Base-by-base conservation (phyloP, 2,797 vertebrate species). In the Hydrophis major region DNA sequence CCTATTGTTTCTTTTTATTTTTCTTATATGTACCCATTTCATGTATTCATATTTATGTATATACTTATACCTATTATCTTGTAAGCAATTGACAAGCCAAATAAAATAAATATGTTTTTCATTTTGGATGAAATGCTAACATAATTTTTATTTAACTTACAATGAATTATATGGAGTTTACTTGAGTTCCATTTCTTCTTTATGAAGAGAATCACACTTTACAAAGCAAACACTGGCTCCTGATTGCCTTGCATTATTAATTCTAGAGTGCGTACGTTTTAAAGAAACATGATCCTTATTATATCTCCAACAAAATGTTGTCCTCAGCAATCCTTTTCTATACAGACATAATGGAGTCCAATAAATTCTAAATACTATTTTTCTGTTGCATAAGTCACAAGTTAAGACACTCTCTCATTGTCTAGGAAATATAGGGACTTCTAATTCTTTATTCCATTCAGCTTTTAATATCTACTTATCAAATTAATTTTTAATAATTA, bases 51-150 rank as follows among this genome's bases (percentile, higher is more conserved):
- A 47, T 4, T 4, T 47, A 47, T 47, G 42, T 47, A 47, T 47
- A 47, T 47, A 47, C 42, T 47, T 47, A 47, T 47, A 47, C 42
- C 42, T 47, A 47, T 47, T 47, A 47, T 47, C 42, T 47, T 47
- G 42, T 47, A 47, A 47, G 42, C 42, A 47, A 47, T 47, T 47
- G 42, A 47, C 42, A 47, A 47, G 4, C 42, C 42, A 47, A 47
- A 47, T 42, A 42, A 42, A 42, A 42, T 47, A 47, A 0, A 55
- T 37, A 42, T 27, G 18, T 0, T 10, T 86, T 93, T 91, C 93
- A 37, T 22, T 92, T 92, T 87, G 27, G 28, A 83, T 59, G 6
- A 22, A 60, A 16, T 93, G 93, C 56, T 91, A 32, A 42, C 60
- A 8, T 4, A 0, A 4, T 28, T 87, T 20, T 0, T 5, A 86